These are phyloP conservation scores for Ellobium chinense DNA, from an alignment of 2,888 invertebrate genomes.

Conservation along the genomic window DNA sequence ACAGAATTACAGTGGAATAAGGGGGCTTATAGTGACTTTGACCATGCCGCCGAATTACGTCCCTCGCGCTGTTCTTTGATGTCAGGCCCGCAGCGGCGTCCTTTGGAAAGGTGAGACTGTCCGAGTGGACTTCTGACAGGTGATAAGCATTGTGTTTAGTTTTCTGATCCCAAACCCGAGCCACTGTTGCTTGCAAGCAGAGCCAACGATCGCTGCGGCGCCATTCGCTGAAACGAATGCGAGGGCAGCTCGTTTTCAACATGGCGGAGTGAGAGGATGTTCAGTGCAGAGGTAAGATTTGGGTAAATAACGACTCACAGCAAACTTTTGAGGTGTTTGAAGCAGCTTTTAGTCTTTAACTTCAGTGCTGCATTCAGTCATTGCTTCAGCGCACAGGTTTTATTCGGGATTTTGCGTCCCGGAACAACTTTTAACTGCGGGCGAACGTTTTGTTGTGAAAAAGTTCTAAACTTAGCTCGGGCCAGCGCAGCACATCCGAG, in stretches of 20 bases:
- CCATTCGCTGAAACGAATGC: constrained; percentile 28
- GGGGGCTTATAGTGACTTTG: constrained; percentile 16
- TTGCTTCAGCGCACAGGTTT: not conserved
- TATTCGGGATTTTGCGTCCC: not conserved
- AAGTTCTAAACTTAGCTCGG: not conserved
- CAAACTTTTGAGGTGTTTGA: not conserved
- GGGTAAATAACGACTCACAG: too few species aligned
- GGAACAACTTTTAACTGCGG: not conserved
- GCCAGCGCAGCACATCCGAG: not conserved
- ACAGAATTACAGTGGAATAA: constrained; percentile 28
- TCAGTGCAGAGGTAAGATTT: constrained; percentile 11
- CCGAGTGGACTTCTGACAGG: constrained; percentile 27
- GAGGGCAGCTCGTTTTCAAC: constrained; percentile 31
- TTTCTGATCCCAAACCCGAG: not conserved
- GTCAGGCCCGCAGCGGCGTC: not conserved
- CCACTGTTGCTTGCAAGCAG: not conserved
- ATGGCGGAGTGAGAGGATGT: constrained; percentile 42
- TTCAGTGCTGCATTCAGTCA: not conserved
- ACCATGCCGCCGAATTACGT: not conserved
- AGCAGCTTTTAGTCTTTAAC: not conserved
- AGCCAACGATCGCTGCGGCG: constrained; percentile 26
- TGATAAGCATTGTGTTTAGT: constrained; percentile 27
- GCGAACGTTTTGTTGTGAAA: not conserved
- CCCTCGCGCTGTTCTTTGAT: not conserved
- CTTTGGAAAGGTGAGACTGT: constrained; percentile 34